A percentile compares a stretch with the other conserved stretches of the same genome.
These are phyloP conservation scores for Actenoides hombroni DNA, from an alignment of 2,113 vertebrate genomes.

Conservation along the genomic window DNA sequence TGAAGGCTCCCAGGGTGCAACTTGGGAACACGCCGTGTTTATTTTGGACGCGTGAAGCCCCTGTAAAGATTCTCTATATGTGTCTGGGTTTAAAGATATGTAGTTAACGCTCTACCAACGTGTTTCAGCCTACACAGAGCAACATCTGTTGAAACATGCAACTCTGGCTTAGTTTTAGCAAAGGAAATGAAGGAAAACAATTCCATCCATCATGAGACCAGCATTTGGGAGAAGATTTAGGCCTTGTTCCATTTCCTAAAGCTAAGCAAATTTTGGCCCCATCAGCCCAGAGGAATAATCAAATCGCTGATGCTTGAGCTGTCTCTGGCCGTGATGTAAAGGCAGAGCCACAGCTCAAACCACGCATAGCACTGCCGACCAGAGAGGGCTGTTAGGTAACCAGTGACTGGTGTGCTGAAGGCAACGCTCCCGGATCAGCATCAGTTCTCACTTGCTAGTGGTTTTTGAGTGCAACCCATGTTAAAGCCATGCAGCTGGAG, in stretches of 20 bases:
- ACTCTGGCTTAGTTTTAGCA: conserved; percentile 12
- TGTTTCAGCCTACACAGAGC: conserved; percentile 51
- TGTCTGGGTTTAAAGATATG: conserved; percentile 18
- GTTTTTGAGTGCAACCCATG: not conserved
- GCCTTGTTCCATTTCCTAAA: conserved; percentile 22
- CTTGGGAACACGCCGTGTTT: conserved; percentile 37
- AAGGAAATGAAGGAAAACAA: conserved; percentile 43
- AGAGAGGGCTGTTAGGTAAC: not conserved
- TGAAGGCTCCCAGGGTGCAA: conserved; percentile 35
- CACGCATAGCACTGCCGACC: not conserved
- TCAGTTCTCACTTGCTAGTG: not conserved
- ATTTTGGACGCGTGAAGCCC: conserved; percentile 42
- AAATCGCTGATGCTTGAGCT: not conserved
- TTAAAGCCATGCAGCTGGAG: not conserved
- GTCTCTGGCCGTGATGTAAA: not conserved
- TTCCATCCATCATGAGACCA: conserved; percentile 41
- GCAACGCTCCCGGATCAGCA: not conserved
- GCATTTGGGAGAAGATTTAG: conserved; percentile 7
- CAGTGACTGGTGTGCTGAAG: not conserved
- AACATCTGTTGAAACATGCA: conserved; percentile 54
- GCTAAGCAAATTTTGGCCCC: not conserved
- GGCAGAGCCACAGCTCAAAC: not conserved
- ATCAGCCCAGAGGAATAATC: not conserved
- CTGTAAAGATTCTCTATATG: not conserved
- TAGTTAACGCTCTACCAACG: conserved; percentile 7